Evolutionary conservation across 2,113 vertebrate genomes (phyloP), one percentile per base, ranked within the genome.

Genomic region (Gobius niger): DNA sequence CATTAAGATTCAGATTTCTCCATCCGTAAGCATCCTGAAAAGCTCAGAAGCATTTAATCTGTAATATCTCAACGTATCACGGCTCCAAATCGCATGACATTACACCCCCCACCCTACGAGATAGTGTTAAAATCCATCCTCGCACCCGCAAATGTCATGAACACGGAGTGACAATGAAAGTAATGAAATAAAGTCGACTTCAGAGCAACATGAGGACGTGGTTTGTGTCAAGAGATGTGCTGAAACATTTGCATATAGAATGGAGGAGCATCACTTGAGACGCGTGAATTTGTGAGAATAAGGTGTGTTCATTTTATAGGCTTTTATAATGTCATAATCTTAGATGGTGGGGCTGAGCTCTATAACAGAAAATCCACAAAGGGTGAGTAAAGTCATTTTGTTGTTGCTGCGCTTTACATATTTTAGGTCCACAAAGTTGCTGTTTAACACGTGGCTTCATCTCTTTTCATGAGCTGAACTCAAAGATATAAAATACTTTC

Each of bases 261-360:
- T 3, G 56, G 57, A n/a, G n/a, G 3, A 60, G 57, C 40, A 44
- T 42, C 57, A 60, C 57, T 60, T 9, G 57, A 60, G 57, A 60
- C 57, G 10, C 5, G 40, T 14, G 24, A 34, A 34, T 34, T 4
- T 34, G 24, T 34, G 5, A 34, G 3, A 34, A 4, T 34, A 34
- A 34, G 24, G 24, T 4, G 24, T 34, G 24, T 3, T 34, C 24
- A 34, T 34, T 34, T 34, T 34, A 34, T 34, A 34, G 2, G 24
- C 3, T 34, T 34, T 34, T 3, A 34, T 34, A 34, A 34, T 34
- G 24, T 34, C 24, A 34, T 34, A 34, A 34, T 34, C 24, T 34
- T 34, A 34, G 1, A 34, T 3, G 24, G 24, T 34, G 24, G 24
- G 1, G 24, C 24, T 34, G 24, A 34, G 24, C 3, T 34, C 24